Percentiles rank a stretch among this genome's conserved stretches.
Conservation (phyloP, 2,888 invertebrate genomes). For the Limenitis arthemis region DNA sequence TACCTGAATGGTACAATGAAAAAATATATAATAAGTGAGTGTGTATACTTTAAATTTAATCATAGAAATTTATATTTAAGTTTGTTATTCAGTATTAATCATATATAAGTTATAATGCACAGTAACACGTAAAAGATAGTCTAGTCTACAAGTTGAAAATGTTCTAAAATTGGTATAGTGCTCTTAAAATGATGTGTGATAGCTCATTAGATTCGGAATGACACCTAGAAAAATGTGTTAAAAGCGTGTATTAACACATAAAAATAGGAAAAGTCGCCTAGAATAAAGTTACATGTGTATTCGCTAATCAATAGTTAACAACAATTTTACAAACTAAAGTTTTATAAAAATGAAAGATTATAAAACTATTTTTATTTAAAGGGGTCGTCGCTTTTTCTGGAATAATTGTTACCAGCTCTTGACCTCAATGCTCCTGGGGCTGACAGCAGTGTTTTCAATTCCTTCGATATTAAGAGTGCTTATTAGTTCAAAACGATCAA, state of each 20-base stretch:
- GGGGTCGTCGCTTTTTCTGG: slow-evolving; percentile 81
- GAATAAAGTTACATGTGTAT: too few relatives aligned
- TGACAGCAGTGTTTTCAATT: slow-evolving; percentile 81
- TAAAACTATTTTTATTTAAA: slow-evolving; percentile 37
- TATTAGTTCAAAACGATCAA: slow-evolving; percentile 79
- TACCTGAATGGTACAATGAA: slow-evolving; percentile 79
- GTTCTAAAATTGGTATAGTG: too few relatives aligned
- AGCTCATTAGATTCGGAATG: too few relatives aligned
- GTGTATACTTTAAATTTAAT: neutral
- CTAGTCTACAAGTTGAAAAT: too few relatives aligned
- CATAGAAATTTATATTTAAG: neutral
- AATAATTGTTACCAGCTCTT: slow-evolving; percentile 80
- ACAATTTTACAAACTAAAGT: neutral
- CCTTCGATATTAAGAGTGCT: slow-evolving; percentile 82
- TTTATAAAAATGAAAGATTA: neutral
- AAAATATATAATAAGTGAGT: slow-evolving; percentile 75
- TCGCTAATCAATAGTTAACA: neutral
- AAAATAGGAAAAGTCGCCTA: too few relatives aligned
- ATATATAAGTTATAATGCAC: neutral
- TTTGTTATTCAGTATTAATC: neutral
- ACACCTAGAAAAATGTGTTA: too few relatives aligned
- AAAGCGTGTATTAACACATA: too few relatives aligned
- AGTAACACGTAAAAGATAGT: too few relatives aligned
- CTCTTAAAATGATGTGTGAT: too few relatives aligned
- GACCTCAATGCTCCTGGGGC: slow-evolving; percentile 81